Conservation (phyloP, 2,797 vertebrate genomes). For the Arnoldichthys spilopterus region DNA sequence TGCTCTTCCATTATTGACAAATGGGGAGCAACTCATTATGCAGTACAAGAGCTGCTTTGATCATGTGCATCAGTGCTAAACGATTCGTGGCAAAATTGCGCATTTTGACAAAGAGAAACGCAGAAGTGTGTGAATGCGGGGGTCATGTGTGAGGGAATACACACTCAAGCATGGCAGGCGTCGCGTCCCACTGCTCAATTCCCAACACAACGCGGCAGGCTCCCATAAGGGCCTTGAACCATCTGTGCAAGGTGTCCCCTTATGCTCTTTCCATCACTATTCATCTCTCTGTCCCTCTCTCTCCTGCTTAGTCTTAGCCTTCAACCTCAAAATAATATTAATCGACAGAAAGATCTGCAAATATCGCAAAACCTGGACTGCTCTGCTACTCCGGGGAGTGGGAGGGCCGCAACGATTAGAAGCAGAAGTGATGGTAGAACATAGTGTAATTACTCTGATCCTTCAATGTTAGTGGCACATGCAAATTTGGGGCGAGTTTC, state of each 20-base stretch:
- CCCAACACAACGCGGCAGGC: slow-evolving; percentile 19
- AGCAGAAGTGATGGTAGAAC: slow-evolving; percentile 30
- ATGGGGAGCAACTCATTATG: not conserved
- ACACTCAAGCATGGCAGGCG: slow-evolving; percentile 16
- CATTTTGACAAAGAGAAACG: not conserved
- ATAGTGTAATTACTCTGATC: slow-evolving; percentile 38
- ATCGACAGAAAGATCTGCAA: slow-evolving; percentile 36
- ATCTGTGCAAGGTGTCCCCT: slow-evolving; percentile 40
- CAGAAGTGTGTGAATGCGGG: not conserved
- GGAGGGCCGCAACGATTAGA: slow-evolving; percentile 34
- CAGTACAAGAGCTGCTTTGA: slow-evolving; percentile 4
- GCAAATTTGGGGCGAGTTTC: slow-evolving; percentile 37
- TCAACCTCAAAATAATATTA: slow-evolving; percentile 36
- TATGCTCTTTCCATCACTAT: not conserved
- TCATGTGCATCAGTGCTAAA: not conserved
- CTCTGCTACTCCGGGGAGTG: slow-evolving; percentile 11
- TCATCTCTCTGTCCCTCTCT: not conserved
- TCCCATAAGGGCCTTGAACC: slow-evolving; percentile 35
- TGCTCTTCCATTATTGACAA: not conserved
- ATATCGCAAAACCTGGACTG: slow-evolving; percentile 29
- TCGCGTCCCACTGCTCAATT: slow-evolving; percentile 24
- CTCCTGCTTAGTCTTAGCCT: not conserved
- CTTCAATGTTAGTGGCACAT: slow-evolving; percentile 37
- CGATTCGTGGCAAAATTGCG: not conserved
- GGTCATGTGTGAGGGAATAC: slow-evolving; percentile 20